Conservation (phyloP, 2,888 invertebrate genomes). For the Drosophila bunnanda region DNA sequence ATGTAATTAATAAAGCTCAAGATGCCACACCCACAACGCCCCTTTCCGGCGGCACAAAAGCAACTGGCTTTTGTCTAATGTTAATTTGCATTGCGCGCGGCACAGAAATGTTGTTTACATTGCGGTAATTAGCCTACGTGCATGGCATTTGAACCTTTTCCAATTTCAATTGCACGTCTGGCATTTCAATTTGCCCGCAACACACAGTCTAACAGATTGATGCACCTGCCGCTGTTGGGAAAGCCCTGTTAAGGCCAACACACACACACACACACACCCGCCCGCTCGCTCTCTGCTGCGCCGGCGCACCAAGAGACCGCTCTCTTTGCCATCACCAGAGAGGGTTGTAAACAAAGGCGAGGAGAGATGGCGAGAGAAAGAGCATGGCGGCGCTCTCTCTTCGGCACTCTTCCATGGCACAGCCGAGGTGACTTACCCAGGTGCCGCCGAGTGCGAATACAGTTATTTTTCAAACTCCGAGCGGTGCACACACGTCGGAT, state of each 20-base stretch:
- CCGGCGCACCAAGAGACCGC: conserved; percentile 36
- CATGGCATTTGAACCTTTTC: conserved; percentile 62
- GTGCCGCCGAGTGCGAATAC: conserved; percentile 80
- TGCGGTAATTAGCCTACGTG: conserved; percentile 78
- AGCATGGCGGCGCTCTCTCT: not conserved
- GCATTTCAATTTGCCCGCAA: conserved; percentile 38
- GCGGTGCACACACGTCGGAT: conserved; percentile 69
- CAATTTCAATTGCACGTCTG: conserved; percentile 36
- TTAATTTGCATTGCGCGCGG: conserved; percentile 76
- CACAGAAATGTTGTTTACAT: conserved; percentile 75
- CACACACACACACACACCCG: too few species aligned
- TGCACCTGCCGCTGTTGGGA: conserved; percentile 49
- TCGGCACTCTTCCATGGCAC: conserved; percentile 5
- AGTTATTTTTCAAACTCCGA: conserved; percentile 83
- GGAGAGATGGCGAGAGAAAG: not conserved
- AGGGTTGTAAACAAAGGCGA: conserved; percentile 8
- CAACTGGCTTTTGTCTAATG: conserved; percentile 54
- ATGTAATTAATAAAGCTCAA: conserved; percentile 41
- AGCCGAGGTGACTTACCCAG: conserved; percentile 81
- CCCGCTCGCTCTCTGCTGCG: conserved; percentile 27
- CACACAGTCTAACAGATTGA: conserved; percentile 28
- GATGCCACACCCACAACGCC: conserved; percentile 7
- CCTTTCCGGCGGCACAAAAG: conserved; percentile 17
- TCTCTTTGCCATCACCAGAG: conserved; percentile 11
- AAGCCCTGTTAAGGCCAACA: conserved; percentile 27